Percentiles rank a stretch among this genome's conserved stretches.
phyloP scores from a whole-genome alignment of 2,888 invertebrate species.

The Mechanitis mazaeus region DNA sequence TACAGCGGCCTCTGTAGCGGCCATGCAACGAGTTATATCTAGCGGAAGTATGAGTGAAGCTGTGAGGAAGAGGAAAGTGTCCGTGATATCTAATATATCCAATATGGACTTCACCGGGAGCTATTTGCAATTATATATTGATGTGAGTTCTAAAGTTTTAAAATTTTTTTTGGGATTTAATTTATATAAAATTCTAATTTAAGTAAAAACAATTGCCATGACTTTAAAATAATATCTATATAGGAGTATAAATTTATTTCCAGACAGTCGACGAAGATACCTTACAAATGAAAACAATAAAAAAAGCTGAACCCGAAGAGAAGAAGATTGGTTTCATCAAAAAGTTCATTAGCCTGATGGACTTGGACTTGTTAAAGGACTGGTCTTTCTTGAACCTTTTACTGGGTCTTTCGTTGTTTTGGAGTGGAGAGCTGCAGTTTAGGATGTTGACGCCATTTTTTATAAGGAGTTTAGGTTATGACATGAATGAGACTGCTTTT shows the following conservation, averaged over 20 bases:
- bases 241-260: conserved; percentile 30
- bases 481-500: conserved; percentile 81
- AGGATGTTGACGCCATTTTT: conserved; percentile 84
- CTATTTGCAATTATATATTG: conserved; percentile 81
- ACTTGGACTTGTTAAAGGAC: conserved; percentile 83
- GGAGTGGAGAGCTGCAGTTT: conserved; percentile 85
- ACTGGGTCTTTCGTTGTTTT: conserved; percentile 83
- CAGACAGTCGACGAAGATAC: conserved; percentile 69
- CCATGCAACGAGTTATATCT: conserved; percentile 69
- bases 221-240: not conserved
- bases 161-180: conserved; percentile 16
- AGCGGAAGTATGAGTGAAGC: conserved; percentile 72
- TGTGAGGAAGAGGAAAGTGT: conserved; percentile 77
- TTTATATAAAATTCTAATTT: not conserved
- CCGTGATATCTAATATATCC: conserved; percentile 83
- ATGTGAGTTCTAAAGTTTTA: conserved; percentile 58
- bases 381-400: conserved; percentile 84
- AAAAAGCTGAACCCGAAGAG: conserved; percentile 53
- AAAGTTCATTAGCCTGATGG: conserved; percentile 80
- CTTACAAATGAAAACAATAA: conserved; percentile 68
- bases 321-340: conserved; percentile 66
- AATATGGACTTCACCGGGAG: conserved; percentile 86
- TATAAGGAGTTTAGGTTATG: conserved; percentile 77
- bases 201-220: not conserved
- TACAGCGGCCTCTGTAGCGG: conserved; percentile 65